Percentiles rank a stretch among this genome's conserved stretches.
Conservation (phyloP, 2,797 vertebrate species). For the Protosalanx chinensis region DNA sequence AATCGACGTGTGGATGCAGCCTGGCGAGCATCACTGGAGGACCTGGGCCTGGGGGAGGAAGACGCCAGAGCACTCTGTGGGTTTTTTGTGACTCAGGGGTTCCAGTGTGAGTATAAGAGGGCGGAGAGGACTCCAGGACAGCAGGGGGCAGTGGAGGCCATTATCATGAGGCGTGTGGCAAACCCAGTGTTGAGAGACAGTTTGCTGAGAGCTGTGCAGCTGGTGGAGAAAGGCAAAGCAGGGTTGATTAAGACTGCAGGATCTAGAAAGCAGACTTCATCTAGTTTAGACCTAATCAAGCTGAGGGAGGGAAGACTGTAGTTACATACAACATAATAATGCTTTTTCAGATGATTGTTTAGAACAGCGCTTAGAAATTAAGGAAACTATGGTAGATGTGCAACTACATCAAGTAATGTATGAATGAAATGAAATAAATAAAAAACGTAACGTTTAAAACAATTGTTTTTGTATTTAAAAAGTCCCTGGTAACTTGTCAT, state of each 20-base stretch:
- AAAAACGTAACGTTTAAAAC: not conserved
- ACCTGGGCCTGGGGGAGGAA: constrained; percentile 48
- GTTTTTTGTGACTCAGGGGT: constrained; percentile 59
- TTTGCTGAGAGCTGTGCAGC: constrained; percentile 54
- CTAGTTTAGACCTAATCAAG: not conserved
- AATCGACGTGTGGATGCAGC: constrained; percentile 43
- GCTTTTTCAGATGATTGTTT: not conserved
- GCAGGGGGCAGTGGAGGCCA: constrained; percentile 32
- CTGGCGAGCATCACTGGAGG: constrained; percentile 55
- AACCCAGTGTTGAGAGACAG: constrained; percentile 44
- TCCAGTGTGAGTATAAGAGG: constrained; percentile 49
- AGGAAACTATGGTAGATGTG: not conserved
- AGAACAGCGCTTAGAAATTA: not conserved
- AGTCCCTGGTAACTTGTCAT: too few species aligned
- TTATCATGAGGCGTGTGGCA: constrained; percentile 53
- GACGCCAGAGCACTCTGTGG: constrained; percentile 53
- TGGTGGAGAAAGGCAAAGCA: constrained; percentile 48
- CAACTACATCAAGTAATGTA: not conserved
- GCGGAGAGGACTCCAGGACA: constrained; percentile 39
- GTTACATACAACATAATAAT: not conserved
- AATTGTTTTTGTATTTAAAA: too few species aligned
- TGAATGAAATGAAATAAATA: not conserved
- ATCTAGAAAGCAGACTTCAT: not conserved
- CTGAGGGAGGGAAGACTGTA: not conserved
- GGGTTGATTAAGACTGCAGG: not conserved